phyloP scores from a whole-genome alignment of 2,797 vertebrate species.

The Siniperca undulata region DNA sequence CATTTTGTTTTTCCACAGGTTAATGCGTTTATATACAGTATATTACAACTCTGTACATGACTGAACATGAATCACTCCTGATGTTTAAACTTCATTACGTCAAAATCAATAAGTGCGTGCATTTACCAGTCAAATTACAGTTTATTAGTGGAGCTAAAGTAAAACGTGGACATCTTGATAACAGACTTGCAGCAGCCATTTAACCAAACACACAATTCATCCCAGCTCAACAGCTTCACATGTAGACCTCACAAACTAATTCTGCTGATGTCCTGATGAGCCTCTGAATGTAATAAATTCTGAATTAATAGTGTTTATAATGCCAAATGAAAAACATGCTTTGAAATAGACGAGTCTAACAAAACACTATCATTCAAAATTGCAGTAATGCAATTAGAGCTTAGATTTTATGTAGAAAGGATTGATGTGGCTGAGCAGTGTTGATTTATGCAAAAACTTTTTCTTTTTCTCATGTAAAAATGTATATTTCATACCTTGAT shows the following conservation, averaged over 20 bases:
- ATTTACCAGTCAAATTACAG: no score
- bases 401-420: no score
- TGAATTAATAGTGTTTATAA: background rate
- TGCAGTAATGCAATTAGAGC: background rate
- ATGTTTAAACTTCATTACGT: constrained; percentile 26
- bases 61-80: background rate
- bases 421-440: background rate
- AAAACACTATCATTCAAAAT: background rate
- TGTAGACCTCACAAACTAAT: background rate
- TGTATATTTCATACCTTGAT: background rate
- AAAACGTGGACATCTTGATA: constrained; percentile 10
- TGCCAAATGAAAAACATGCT: background rate
- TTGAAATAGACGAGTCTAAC: background rate
- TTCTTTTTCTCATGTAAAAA: background rate
- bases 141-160: constrained; percentile 8
- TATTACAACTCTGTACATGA: background rate
- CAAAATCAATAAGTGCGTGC: background rate
- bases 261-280: background rate
- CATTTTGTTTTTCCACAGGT: constrained; percentile 11
- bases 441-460: background rate
- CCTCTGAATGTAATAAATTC: background rate
- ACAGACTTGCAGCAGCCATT: background rate
- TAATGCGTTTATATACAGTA: background rate
- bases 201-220: background rate
- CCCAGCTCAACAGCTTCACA: background rate